phyloP scores from a whole-genome alignment of 1,140 invertebrate genomes.

The Nylanderia fulva region DNA sequence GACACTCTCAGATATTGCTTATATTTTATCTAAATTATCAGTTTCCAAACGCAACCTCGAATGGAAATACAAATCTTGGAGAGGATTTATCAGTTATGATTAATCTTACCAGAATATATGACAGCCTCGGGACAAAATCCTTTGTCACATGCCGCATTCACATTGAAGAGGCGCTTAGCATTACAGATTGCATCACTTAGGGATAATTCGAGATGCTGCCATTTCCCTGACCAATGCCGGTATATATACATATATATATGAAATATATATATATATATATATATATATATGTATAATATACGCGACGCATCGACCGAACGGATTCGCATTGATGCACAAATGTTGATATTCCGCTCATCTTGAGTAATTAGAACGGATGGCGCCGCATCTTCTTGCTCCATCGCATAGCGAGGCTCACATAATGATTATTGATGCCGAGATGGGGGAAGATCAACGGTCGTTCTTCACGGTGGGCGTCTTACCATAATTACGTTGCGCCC shows the following conservation, averaged over 20 bases:
- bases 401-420: constrained; percentile 27
- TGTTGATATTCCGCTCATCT: constrained; percentile 61
- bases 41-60: background rate
- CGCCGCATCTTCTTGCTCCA: constrained; percentile 55
- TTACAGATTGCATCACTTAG: constrained; percentile 56
- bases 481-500: background rate
- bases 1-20: background rate
- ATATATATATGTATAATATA: background rate
- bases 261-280: too few relatives aligned
- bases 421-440: constrained; percentile 62
- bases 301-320: constrained; percentile 47
- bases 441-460: constrained; percentile 6
- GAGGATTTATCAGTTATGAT: constrained; percentile 14
- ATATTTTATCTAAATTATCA: background rate
- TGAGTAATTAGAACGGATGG: constrained; percentile 73
- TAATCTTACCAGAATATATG: constrained; percentile 15
- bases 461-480: background rate
- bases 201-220: constrained; percentile 49
- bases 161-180: constrained; percentile 28
- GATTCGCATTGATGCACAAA: constrained; percentile 37
- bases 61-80: background rate
- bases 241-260: background rate
- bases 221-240: constrained; percentile 33
- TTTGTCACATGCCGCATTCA: constrained; percentile 51
- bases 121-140: constrained; percentile 39